phyloP scores from a whole-genome alignment of 2,888 invertebrate genomes.

The Melangyna quadrimaculata region DNA sequence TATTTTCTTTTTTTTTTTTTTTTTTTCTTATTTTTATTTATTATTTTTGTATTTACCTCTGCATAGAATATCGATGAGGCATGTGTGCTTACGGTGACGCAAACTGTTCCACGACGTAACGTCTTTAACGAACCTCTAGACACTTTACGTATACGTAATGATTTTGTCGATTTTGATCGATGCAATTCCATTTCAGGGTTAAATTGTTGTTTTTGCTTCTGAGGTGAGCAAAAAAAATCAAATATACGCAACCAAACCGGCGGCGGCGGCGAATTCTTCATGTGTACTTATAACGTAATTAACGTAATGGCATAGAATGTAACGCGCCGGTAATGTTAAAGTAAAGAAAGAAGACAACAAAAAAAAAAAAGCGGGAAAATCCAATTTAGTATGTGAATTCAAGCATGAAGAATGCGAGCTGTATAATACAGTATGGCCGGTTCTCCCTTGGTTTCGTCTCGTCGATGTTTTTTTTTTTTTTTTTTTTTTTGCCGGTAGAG shows the following conservation, averaged over 20 bases:
- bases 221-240: conserved; percentile 1
- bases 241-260: conserved; percentile 34
- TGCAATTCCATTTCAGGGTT: conserved; percentile 75
- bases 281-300: background rate
- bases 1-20: background rate
- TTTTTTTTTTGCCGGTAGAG: background rate
- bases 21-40: background rate
- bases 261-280: conserved; percentile 31
- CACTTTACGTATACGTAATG: conserved; percentile 75
- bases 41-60: conserved; percentile 73
- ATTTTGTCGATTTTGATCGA: conserved; percentile 76
- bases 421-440: conserved; percentile 23
- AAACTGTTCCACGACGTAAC: conserved; percentile 75
- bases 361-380: conserved; percentile 35
- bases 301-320: background rate
- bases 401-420: conserved; percentile 49
- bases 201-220: conserved; percentile 10
- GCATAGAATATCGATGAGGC: conserved; percentile 75
- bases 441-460: background rate
- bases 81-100: conserved; percentile 75
- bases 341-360: background rate
- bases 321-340: conserved; percentile 12
- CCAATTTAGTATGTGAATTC: conserved; percentile 57
- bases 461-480: background rate
- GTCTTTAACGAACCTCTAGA: conserved; percentile 76